Evolutionary conservation across 1,140 invertebrate species (phyloP), one percentile per base, ranked within the genome.

Genomic region (Trichoplusia ni): DNA sequence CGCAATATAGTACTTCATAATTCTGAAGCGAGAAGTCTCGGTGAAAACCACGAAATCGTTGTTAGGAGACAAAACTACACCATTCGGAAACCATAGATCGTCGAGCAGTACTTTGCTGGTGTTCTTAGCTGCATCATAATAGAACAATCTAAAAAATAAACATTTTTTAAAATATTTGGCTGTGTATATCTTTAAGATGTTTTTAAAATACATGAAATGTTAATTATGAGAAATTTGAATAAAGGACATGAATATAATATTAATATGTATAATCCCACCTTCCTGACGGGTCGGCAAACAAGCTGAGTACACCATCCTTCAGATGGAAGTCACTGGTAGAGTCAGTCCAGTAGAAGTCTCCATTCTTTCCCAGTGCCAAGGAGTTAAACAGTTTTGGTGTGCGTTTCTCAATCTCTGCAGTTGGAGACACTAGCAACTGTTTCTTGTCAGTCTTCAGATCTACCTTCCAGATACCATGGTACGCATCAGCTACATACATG

Each of bases 381-480:
- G 82, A 81, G 81, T 96, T 95, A 44, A 93, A 91, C 2, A 94
- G 1, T 67, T 85, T 92, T 2, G 94, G 92, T 27, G 61, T 64
- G 33, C 56, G 77, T 11, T 94, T 94, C 46, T 93, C 92, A 70
- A 96, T 94, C 67, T 92, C 86, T 8, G 91, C 81, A 56, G 90
- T 68, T 1, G 91, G 83, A 1, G 92, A 91, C 0, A 94, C 91
- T 11, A 95, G 68, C 14, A 91, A 74, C 51, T 90, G 81, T 61
- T 92, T 91, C 54, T 91, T 84, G 92, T 94, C 93, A 67, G 93
- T 94, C 44, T 93, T 93, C 11, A 97, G 89, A 84, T 97, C 92
- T 19, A 97, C 92, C 86, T 94, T 95, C 81, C 94, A 96, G 60
- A 98, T 91, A 16, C 97, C 97, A 77, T 95, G 92, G 83, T 97